Base-by-base conservation (phyloP, 2,888 invertebrate species). In the Helicoverpa assulta region DNA sequence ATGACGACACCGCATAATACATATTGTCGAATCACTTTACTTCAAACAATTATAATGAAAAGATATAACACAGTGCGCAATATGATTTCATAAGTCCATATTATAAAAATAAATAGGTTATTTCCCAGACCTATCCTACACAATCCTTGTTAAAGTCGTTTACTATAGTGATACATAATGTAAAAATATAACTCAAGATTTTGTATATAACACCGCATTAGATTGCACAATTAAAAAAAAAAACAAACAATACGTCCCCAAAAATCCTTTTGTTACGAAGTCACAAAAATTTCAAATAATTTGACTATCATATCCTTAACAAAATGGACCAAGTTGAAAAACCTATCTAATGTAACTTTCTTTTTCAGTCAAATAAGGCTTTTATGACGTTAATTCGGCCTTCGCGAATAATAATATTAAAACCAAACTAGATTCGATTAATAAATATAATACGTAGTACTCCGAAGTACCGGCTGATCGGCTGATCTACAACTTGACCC, bases 31-130 rank as follows among this genome's bases (percentile, higher is more conserved):
- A 73, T 80, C 85, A 86, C 81, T 81, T 69, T 66, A 78, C 65
- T 57, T 67, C 60, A 70, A 75, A 75, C 37, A 19, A 71, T 64
- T 60, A 60, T 57, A 70, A 73, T 54, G 50, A 70, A 78, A 81
- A 67, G 61, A 67, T 68, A 70, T 66, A 77, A 68, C 74, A 80
- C 69, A 72, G 64, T 71, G 70, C 56, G 57, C 65, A 55, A 68
- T 72, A 67, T 67, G 75, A 73, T 78, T 55, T 64, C 78, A 73
- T 61, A 79, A 78, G 72, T 75, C 67, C 70, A 78, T 80, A 75
- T 73, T 89, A 86, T 83, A 87, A 87, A 88, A 90, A 90, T 90
- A 91, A 90, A 90, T 90, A 88, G 77, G 83, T 84, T 84, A 85
- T 75, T 68, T 81, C 82, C 75, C 79, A 76, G 75, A 83, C 80